These are phyloP conservation scores for Pygoscelis antarcticus DNA, from an alignment of 2,113 vertebrate species.

Conservation along the genomic window DNA sequence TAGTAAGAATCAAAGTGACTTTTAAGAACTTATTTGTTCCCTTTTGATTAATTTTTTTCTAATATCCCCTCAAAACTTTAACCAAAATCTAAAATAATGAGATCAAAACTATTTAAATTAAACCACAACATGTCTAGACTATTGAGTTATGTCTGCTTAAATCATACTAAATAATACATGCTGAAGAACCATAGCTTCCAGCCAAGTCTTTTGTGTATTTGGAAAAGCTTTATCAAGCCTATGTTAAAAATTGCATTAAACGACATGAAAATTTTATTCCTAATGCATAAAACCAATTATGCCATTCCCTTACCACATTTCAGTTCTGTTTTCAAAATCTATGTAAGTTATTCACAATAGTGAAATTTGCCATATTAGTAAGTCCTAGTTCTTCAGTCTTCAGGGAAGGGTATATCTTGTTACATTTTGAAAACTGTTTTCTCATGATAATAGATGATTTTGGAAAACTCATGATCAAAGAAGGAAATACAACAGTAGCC, in stretches of 20 bases:
- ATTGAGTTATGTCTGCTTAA: slow-evolving; percentile 31
- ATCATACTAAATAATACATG: neutral
- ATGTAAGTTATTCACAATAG: neutral
- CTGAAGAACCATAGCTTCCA: neutral
- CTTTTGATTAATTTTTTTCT: neutral
- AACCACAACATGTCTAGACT: slow-evolving; percentile 18
- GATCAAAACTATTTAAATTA: slow-evolving; percentile 53
- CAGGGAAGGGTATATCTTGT: neutral
- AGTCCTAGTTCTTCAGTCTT: neutral
- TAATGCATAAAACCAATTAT: neutral
- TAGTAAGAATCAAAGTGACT: slow-evolving; percentile 43
- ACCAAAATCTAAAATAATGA: slow-evolving; percentile 45
- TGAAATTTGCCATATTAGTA: neutral
- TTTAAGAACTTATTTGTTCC: slow-evolving; percentile 53
- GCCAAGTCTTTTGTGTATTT: slow-evolving; percentile 5
- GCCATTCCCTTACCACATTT: neutral
- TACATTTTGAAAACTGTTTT: neutral
- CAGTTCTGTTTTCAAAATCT: neutral
- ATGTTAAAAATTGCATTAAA: neutral
- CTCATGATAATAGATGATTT: neutral
- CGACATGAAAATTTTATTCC: neutral
- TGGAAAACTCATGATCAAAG: neutral
- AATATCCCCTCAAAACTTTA: slow-evolving; percentile 19
- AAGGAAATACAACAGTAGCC: neutral
- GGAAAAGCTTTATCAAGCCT: neutral